Conservation (phyloP, 2,797 vertebrate genomes). For the Rhinella marina region DNA sequence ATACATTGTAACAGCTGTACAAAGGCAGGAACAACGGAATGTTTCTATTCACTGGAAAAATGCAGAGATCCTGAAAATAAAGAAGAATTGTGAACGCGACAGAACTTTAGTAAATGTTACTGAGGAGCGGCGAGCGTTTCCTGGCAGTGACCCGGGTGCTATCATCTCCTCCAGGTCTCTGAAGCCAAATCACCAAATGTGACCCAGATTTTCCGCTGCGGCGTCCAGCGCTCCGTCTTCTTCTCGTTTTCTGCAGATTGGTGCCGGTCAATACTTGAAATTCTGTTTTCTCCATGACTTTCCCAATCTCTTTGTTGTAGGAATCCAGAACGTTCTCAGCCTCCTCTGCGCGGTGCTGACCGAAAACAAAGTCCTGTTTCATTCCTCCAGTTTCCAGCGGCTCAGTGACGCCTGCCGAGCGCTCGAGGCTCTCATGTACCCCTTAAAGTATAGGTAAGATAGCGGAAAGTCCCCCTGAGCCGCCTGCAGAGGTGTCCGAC, state of each 20-base stretch:
- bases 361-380: constrained; percentile 97
- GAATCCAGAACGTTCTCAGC: constrained; percentile 96
- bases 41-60: background rate
- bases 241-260: background rate
- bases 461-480: constrained; percentile 19
- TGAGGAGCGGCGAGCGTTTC: background rate
- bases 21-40: no score
- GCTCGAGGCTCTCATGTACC: constrained; percentile 96
- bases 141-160: background rate
- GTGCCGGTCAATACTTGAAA: background rate
- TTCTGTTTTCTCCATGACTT: background rate
- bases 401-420: constrained; percentile 93
- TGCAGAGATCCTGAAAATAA: background rate
- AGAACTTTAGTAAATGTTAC: background rate
- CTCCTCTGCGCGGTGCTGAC: constrained; percentile 96
- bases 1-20: no score
- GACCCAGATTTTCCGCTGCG: constrained; percentile 56
- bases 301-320: constrained; percentile 75
- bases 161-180: background rate
- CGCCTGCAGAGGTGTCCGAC: background rate
- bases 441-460: constrained; percentile 93
- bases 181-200: background rate
- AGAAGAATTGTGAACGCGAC: background rate
- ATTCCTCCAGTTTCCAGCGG: constrained; percentile 97
- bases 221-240: constrained; percentile 38